A percentile compares a stretch with the other conserved stretches of the same genome.
These are phyloP conservation scores for Athalia rosae DNA, from an alignment of 2,888 invertebrate genomes.

Conservation along the genomic window DNA sequence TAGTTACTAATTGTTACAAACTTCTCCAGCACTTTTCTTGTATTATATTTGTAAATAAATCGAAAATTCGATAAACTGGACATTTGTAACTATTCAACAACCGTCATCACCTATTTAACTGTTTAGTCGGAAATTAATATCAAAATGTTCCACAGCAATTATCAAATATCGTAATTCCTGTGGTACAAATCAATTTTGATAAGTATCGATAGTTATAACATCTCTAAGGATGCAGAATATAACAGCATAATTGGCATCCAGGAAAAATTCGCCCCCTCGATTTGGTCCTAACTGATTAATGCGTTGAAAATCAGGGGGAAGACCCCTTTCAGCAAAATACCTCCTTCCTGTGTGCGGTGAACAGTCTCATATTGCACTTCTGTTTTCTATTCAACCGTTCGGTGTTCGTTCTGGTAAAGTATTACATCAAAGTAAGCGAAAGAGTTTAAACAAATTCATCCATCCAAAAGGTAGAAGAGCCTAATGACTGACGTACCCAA, in stretches of 20 bases:
- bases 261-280: conserved; percentile 71
- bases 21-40: conserved; percentile 27
- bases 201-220: not conserved
- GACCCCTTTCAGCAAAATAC: conserved; percentile 42
- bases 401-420: conserved; percentile 7
- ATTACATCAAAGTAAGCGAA: not conserved
- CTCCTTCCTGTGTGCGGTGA: conserved; percentile 34
- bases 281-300: conserved; percentile 63
- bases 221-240: conserved; percentile 24
- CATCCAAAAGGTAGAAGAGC: not conserved
- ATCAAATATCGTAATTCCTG: too few relatives aligned
- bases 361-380: conserved; percentile 18
- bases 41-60: conserved; percentile 44
- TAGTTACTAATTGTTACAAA: conserved; percentile 26
- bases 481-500: conserved; percentile 15
- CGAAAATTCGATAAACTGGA: conserved; percentile 62
- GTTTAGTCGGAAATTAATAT: too few relatives aligned
- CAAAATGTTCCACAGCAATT: too few relatives aligned
- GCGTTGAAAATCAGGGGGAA: conserved; percentile 60
- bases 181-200: too few relatives aligned
- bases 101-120: too few relatives aligned
- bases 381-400: conserved; percentile 13
- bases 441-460: not conserved
- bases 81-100: conserved; percentile 64
- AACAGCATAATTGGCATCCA: conserved; percentile 55